A percentile compares a stretch with the other conserved stretches of the same genome.
These are phyloP conservation scores for Stenoptilia bipunctidactyla DNA, from an alignment of 2,888 invertebrate genomes.

Conservation along the genomic window DNA sequence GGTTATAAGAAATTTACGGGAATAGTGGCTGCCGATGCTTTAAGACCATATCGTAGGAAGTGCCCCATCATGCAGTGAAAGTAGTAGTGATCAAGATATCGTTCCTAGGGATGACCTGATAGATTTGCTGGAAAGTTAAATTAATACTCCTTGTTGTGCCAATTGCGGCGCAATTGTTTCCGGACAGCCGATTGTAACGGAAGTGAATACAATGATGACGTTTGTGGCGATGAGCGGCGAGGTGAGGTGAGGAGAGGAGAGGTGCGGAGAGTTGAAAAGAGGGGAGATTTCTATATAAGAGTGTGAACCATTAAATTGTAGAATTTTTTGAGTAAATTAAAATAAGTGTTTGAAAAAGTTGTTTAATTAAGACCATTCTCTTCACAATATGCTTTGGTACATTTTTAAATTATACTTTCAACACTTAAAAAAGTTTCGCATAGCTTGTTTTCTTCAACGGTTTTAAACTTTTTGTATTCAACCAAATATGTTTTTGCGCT, in stretches of 20 bases:
- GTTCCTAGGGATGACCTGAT: constrained; percentile 2
- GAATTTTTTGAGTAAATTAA: too few species aligned
- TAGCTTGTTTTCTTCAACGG: too few species aligned
- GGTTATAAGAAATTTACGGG: constrained; percentile 5
- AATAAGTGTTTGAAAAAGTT: too few species aligned
- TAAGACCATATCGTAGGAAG: not conserved
- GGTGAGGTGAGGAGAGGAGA: not conserved
- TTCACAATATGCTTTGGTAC: too few species aligned
- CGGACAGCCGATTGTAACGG: not conserved
- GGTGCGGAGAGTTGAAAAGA: not conserved
- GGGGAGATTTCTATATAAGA: too few species aligned
- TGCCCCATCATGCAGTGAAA: not conserved
- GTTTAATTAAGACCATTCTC: too few species aligned
- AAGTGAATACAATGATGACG: not conserved
- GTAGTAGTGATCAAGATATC: not conserved
- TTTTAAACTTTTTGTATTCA: too few species aligned
- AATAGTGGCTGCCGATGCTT: not conserved
- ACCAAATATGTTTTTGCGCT: too few species aligned
- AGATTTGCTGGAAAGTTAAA: not conserved
- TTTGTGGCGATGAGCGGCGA: not conserved
- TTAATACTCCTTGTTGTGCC: not conserved
- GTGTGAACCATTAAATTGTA: too few species aligned
- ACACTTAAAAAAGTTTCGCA: too few species aligned
- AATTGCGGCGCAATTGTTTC: too few species aligned
- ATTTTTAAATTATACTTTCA: too few species aligned